phyloP scores from a whole-genome alignment of 2,888 invertebrate genomes.

The Timema podura region DNA sequence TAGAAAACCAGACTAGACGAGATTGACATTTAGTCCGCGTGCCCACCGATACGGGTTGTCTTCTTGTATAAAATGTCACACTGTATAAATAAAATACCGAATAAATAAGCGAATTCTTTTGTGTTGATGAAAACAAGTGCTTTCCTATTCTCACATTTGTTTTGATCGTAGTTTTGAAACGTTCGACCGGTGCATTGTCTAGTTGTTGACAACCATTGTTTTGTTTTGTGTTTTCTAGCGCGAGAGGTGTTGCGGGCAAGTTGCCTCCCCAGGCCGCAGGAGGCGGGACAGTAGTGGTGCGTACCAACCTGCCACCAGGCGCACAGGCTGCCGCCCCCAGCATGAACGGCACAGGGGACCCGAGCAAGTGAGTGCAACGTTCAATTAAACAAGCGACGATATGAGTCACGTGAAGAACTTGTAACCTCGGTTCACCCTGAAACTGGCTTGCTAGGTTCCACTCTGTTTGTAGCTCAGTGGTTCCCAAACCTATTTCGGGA shows the following conservation, averaged over 20 bases:
- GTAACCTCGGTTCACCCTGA: no score
- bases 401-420: no score
- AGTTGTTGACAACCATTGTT: not conserved
- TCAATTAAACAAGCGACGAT: no score
- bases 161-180: not conserved
- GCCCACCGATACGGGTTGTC: no score
- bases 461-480: no score
- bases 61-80: slow-evolving; percentile 3
- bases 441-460: no score
- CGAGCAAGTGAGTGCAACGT: slow-evolving; percentile 17
- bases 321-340: not conserved
- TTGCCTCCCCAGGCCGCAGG: slow-evolving; percentile 8
- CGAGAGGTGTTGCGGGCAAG: no score
- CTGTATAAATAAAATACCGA: no score
- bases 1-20: no score
- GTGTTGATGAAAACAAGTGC: not conserved
- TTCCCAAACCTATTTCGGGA: no score
- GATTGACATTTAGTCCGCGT: no score
- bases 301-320: slow-evolving; percentile 18
- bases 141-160: not conserved
- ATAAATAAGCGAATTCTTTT: not conserved
- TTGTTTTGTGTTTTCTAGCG: no score
- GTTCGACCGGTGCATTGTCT: not conserved
- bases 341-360: slow-evolving; percentile 22
- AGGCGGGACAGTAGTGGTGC: slow-evolving; percentile 18